Base-by-base conservation (phyloP, 2,113 vertebrate species). In the Carettochelys insculpta region DNA sequence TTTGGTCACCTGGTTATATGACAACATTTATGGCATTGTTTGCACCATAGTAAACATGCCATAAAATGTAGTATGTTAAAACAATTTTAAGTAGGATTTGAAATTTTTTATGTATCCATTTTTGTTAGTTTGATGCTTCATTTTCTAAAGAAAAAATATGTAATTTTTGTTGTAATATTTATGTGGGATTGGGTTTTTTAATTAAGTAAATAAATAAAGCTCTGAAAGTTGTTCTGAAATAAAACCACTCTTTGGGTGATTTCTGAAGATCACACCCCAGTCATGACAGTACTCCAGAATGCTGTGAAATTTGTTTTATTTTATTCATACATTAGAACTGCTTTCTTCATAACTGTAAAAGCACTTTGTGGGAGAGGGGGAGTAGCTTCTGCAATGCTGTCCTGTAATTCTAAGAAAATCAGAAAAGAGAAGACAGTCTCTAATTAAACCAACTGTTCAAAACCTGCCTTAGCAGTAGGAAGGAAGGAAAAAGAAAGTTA, bases 321-420 rank as follows among this genome's bases (percentile, higher is more conserved):
- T 43, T 80, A 8, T 2, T 79, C 71, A 73, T 7, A 65, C 47
- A 92, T 48, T n/a, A 41, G 45, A 27, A 47, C 54, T 41, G 11
- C 22, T 61, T 91, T 94, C 86, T 88, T 53, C 88, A 11, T 80
- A 91, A 52, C 52, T 78, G 8, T 20, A 88, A 34, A 75, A 58
- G 31, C 68, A 8, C 2, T 92, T 89, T 92, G 20, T 11, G n/a
- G 24, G 80, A 48, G 20, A 31, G 27, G 20, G n/a, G 65, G 22
- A 51, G 14, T 76, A 8, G 71, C 6, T 89, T 92, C 48, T 94
- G 1, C 80, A 38, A 71, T 76, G 54, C 27, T 81, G 91, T 10
- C 11, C 38, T n/a, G n/a, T 9, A 81, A 31, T 68, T 77, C 10
- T 73, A 77, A 75, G 52, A 38, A 85, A 85, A 81, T 1, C 29